Conservation (phyloP, 2,888 invertebrate species). For the Papilio elwesi region DNA sequence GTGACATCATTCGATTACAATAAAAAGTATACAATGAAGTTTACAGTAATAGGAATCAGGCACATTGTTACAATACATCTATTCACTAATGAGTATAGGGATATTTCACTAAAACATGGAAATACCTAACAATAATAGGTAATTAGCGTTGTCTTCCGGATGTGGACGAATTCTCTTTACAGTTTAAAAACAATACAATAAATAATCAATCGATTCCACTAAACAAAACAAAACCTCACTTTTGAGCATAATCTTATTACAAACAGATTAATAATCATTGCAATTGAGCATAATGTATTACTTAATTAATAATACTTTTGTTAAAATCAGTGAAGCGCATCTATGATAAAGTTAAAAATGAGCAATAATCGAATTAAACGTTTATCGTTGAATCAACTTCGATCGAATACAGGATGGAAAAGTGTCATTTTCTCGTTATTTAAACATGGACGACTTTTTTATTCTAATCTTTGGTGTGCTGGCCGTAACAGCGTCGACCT, state of each 20-base stretch:
- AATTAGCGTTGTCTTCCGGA: conserved; percentile 39
- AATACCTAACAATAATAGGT: conserved; percentile 51
- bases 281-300: conserved; percentile 69
- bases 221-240: conserved; percentile 74
- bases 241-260: conserved; percentile 74
- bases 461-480: conserved; percentile 82
- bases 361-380: conserved; percentile 56
- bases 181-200: conserved; percentile 57
- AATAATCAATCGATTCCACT: conserved; percentile 68
- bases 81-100: conserved; percentile 69
- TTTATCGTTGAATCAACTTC: conserved; percentile 52
- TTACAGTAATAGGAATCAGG: conserved; percentile 83
- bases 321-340: conserved; percentile 67
- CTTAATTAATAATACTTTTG: conserved; percentile 59
- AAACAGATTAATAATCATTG: conserved; percentile 68
- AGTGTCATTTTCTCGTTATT: conserved; percentile 58
- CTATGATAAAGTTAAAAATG: conserved; percentile 64
- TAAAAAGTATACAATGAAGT: conserved; percentile 79
- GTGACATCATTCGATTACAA: conserved; percentile 80
- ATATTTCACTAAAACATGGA: conserved; percentile 57
- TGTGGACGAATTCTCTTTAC: conserved; percentile 70
- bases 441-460: conserved; percentile 65
- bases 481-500: conserved; percentile 70
- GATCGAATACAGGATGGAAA: conserved; percentile 57
- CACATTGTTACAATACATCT: conserved; percentile 72